phyloP scores from a whole-genome alignment of 2,797 vertebrate genomes.

The Morelia viridis region DNA sequence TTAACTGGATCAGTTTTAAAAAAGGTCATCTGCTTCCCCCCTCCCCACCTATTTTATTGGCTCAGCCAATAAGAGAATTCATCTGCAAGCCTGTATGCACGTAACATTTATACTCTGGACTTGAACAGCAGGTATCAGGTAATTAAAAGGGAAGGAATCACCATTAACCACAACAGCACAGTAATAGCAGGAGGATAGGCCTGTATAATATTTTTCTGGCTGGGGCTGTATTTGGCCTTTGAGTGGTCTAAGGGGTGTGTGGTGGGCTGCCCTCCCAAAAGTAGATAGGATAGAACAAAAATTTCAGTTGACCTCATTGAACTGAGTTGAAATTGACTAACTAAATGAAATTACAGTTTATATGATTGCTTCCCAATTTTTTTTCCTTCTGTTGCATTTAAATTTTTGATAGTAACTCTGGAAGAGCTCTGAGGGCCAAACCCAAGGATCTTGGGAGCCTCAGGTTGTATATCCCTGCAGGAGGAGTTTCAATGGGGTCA shows the following conservation, averaged over 20 bases:
- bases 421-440: neutral
- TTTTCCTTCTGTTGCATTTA: neutral
- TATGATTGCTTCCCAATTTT: neutral
- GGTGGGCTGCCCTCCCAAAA: neutral
- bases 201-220: neutral
- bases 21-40: slow-evolving; percentile 13
- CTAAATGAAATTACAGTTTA: neutral
- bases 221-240: neutral
- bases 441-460: neutral
- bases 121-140: neutral
- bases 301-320: neutral
- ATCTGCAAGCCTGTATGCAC: neutral
- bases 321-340: neutral
- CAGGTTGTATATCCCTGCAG: neutral
- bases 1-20: neutral
- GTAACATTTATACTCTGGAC: neutral
- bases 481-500: neutral
- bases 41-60: neutral
- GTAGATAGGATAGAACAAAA: neutral
- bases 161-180: neutral
- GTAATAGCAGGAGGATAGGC: neutral
- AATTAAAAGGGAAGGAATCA: neutral
- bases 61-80: neutral
- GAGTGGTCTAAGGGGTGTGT: neutral
- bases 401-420: neutral